Evolutionary conservation across 2,797 vertebrate species (phyloP).

Genomic region (Sparus aurata): DNA sequence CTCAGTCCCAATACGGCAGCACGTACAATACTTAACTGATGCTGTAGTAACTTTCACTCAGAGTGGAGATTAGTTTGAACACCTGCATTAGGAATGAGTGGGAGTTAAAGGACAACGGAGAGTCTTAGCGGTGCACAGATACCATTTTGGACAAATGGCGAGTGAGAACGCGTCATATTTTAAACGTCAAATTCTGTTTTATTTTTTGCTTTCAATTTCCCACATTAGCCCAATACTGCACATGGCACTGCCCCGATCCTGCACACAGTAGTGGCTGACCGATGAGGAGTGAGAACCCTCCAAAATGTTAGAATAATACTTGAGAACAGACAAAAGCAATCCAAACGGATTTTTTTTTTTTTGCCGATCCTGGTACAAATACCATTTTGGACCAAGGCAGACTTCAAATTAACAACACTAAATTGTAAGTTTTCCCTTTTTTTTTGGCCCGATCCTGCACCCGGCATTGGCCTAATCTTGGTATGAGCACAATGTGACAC

Average conservation of each 20-base stretch:
- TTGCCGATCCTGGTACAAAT: no score
- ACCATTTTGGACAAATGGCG: slow-evolving; percentile 31
- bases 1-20: slow-evolving; percentile 79
- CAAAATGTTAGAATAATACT: no score
- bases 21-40: slow-evolving; percentile 66
- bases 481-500: neutral
- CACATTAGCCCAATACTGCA: neutral
- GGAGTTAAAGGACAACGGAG: slow-evolving; percentile 42
- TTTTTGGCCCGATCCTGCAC: no score
- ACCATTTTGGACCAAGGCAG: no score
- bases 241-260: no score
- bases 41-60: slow-evolving; percentile 45
- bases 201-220: slow-evolving; percentile 7
- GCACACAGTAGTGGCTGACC: no score
- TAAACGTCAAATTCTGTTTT: neutral
- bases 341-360: no score
- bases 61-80: slow-evolving; percentile 38
- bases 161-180: neutral
- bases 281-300: no score
- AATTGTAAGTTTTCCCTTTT: no score
- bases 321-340: no score
- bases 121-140: slow-evolving; percentile 31
- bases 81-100: slow-evolving; percentile 68
- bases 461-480: no score
- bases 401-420: no score